Percentiles rank a stretch among this genome's conserved stretches.
phyloP scores from a whole-genome alignment of 2,797 vertebrate species.

The Poecilia velifera region DNA sequence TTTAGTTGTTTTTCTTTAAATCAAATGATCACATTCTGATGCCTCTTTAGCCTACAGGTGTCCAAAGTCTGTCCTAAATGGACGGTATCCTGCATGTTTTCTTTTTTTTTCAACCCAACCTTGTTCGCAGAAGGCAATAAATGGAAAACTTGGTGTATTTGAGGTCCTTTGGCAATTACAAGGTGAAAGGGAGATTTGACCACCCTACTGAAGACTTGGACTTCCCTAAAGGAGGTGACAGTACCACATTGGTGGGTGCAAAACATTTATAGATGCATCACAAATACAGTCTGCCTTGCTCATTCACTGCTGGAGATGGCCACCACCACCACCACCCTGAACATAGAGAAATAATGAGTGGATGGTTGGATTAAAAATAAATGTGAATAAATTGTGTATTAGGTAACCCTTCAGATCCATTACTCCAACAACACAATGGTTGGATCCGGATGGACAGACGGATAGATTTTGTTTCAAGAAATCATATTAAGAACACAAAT shows the following conservation, averaged over 20 bases:
- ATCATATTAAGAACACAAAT: not conserved
- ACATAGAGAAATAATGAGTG: not conserved
- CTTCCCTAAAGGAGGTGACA: not conserved
- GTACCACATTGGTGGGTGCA: not conserved
- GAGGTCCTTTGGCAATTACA: not conserved
- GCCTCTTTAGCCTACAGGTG: too few relatives aligned
- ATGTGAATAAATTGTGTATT: not conserved
- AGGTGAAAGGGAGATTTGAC: not conserved
- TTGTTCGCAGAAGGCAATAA: not conserved
- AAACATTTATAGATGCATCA: not conserved
- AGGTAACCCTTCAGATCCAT: not conserved
- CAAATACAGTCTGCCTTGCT: not conserved
- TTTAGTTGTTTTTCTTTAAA: not conserved
- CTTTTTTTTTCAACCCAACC: not conserved
- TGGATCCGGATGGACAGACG: not conserved
- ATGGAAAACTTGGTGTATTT: not conserved
- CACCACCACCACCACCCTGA: not conserved
- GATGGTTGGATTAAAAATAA: not conserved
- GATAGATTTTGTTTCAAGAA: not conserved
- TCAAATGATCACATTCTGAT: too few relatives aligned
- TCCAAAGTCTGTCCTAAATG: too few relatives aligned
- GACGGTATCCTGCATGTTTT: too few relatives aligned
- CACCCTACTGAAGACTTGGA: not conserved
- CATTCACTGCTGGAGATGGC: not conserved
- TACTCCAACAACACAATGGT: not conserved